These are phyloP conservation scores for Idaea aversata DNA, from an alignment of 2,888 invertebrate species.

Conservation along the genomic window DNA sequence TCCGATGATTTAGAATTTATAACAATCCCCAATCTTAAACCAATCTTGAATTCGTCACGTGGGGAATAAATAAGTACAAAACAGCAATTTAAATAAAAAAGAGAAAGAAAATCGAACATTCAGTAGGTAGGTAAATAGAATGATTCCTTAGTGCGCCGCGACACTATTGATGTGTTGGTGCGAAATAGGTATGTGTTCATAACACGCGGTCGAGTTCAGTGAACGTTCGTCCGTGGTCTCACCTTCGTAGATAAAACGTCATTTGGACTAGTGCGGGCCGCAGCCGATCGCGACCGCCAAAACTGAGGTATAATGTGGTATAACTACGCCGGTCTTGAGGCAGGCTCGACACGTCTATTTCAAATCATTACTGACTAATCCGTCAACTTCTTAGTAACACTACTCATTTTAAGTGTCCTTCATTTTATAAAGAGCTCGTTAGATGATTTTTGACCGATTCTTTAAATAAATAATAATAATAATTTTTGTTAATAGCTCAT, in stretches of 20 bases:
- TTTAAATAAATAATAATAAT: background rate
- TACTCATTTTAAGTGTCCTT: background rate
- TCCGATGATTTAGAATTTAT: background rate
- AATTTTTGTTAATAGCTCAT: too few species aligned
- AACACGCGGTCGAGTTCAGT: slow-evolving; percentile 59
- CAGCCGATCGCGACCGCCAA: slow-evolving; percentile 32
- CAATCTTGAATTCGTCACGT: background rate
- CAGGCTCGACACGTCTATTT: slow-evolving; percentile 39
- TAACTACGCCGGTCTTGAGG: slow-evolving; percentile 52
- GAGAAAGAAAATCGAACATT: slow-evolving; percentile 12
- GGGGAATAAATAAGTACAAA: background rate
- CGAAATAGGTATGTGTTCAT: slow-evolving; percentile 60
- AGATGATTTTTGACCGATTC: background rate
- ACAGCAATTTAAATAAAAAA: slow-evolving; percentile 16
- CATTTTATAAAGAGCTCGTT: background rate
- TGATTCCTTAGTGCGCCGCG: slow-evolving; percentile 47
- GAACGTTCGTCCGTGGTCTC: slow-evolving; percentile 71
- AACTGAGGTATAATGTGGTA: slow-evolving; percentile 42
- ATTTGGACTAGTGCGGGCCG: slow-evolving; percentile 53
- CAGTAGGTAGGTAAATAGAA: slow-evolving; percentile 20
- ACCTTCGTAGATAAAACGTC: slow-evolving; percentile 76
- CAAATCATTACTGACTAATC: slow-evolving; percentile 2
- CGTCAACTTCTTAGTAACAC: slow-evolving; percentile 3
- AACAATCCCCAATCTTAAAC: background rate
- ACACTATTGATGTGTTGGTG: slow-evolving; percentile 43